Evolutionary conservation across 2,113 vertebrate species (phyloP).

Genomic region (Ursus arctos): DNA sequence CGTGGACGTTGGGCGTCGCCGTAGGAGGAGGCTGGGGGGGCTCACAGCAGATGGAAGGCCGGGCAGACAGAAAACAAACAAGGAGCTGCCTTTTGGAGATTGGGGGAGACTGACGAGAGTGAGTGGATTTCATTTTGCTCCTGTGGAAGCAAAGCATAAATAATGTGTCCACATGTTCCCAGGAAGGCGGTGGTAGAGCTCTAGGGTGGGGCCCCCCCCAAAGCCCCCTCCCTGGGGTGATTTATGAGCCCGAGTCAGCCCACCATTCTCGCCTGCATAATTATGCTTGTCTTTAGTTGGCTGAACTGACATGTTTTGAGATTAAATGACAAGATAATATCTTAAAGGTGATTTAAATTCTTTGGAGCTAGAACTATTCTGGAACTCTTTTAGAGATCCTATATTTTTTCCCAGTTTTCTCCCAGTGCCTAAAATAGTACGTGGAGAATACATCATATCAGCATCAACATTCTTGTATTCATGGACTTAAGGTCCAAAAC

Average conservation of each 20-base stretch:
- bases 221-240: too few relatives aligned
- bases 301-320: background rate
- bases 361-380: background rate
- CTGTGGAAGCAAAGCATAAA: background rate
- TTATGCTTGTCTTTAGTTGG: background rate
- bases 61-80: background rate
- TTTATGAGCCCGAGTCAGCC: background rate
- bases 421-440: background rate
- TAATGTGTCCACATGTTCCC: background rate
- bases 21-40: background rate
- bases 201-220: rapidly evolving
- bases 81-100: background rate
- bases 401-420: background rate
- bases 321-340: constrained; percentile 8
- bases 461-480: background rate
- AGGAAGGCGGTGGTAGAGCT: background rate
- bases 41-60: background rate
- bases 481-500: constrained; percentile 2
- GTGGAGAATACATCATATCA: background rate
- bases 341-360: constrained; percentile 10
- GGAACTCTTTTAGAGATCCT: background rate
- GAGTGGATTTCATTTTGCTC: background rate
- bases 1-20: rapidly evolving
- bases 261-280: background rate
- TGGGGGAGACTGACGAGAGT: background rate